Base-by-base conservation (phyloP, 2,113 vertebrate genomes). In the Tachysurus fulvidraco region DNA sequence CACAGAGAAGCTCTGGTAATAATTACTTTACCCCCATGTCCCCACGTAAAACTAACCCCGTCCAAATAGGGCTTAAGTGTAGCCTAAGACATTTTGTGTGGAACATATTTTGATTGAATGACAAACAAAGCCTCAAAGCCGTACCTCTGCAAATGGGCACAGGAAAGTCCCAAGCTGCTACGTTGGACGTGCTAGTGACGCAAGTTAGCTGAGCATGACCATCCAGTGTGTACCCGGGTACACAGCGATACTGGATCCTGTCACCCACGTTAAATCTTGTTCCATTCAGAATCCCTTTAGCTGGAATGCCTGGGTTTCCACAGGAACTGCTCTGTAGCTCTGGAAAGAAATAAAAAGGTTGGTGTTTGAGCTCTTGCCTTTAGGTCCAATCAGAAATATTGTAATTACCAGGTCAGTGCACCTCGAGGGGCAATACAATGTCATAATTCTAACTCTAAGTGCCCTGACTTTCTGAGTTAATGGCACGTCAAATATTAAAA, bases 131-230 rank as follows among this genome's bases (percentile, higher is more conserved):
- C 11, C 41, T 50, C 28, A 5, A 81, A 25, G 67, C 82, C 93
- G 91, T 93, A 99, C 98, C 98, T 98, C 97, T 95, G 93, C 98
- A 99, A 90, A 98, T 97, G 36, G 98, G 98, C 87, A 97, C 95
- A 0, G 98, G 98, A 86, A 99, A 99, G 94, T 99, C 98, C 98
- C 98, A 99, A 0, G 96, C 95, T 0, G 98, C 97, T 16, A 97
- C 96, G 0, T 96, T 96, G 36, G 96, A 97, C 0, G 97, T 94
- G 91, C 95, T 98, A 85, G 95, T 95, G 64, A 98, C 96, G 90
- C 98, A 99, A 0, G 98, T 97, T 88, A 99, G 93, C 60, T 96
- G 91, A 0, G 98, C 95, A 57, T 98, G 98, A 3, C 98, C 98
- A 57, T 99, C 98, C 81, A 99, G 91, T 73, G 97, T 93, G 8